Evolutionary conservation across 2,888 invertebrate genomes (phyloP), one percentile per base, ranked within the genome.

Genomic region (Schrankia costaestrigalis): DNA sequence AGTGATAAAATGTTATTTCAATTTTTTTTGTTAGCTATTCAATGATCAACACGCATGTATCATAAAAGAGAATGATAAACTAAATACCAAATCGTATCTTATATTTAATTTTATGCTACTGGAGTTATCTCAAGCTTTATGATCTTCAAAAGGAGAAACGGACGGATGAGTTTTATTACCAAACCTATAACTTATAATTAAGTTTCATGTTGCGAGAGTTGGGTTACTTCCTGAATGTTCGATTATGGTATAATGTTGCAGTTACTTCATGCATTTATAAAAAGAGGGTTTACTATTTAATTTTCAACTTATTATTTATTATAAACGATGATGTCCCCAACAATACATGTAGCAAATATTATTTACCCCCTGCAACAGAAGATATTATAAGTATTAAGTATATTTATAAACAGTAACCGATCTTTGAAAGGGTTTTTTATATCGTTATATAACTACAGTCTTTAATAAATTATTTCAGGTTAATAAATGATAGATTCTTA

Each of bases 221-320:
- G 43, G 58, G 63, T 71, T 76, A 65, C 71, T 71, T 77, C 79
- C 77, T 67, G 65, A 60, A 70, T 60, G 56, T 38, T n/a, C n/a
- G n/a, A n/a, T n/a, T n/a, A n/a, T n/a, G n/a, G 28, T 35, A 53
- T 44, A 43, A 43, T 15, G 38, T 36, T 50, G 41, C 30, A 39
- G 14, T n/a, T n/a, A n/a, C 15, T 15, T 15, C 40, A 46, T 51
- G 38, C 47, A n/a, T n/a, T n/a, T n/a, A n/a, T n/a, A n/a, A n/a
- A n/a, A n/a, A n/a, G n/a, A n/a, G n/a, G n/a, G n/a, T n/a, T n/a
- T n/a, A n/a, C n/a, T n/a, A n/a, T n/a, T n/a, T n/a, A n/a, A n/a
- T n/a, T n/a, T n/a, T n/a, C n/a, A n/a, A n/a, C n/a, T n/a, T n/a
- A n/a, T n/a, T n/a, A n/a, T n/a, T n/a, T n/a, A n/a, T n/a, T n/a